phyloP scores from a whole-genome alignment of 2,888 invertebrate genomes.

The Sycophila texana region DNA sequence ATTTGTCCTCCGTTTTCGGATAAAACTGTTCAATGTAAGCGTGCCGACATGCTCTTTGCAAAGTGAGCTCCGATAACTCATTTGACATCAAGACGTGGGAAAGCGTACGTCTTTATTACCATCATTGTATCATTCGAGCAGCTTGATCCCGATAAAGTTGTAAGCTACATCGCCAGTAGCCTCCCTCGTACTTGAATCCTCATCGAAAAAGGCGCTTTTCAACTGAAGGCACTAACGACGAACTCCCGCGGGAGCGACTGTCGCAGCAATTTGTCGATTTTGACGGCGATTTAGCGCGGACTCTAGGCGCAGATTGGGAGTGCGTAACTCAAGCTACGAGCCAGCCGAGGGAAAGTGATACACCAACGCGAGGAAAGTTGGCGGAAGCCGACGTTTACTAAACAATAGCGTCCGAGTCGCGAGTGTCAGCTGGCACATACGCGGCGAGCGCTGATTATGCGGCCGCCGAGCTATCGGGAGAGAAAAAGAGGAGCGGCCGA shows the following conservation, averaged over 20 bases:
- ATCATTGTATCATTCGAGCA: neutral
- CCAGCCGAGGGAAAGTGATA: slow-evolving; percentile 34
- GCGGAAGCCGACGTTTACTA: slow-evolving; percentile 8
- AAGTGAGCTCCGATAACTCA: neutral
- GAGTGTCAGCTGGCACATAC: slow-evolving; percentile 49
- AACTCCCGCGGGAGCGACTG: no score
- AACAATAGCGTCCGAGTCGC: slow-evolving; percentile 34
- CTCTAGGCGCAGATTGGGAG: no score
- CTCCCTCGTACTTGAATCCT: no score
- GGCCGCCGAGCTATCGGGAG: no score
- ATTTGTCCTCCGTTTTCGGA: no score
- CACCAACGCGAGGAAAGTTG: slow-evolving; percentile 35
- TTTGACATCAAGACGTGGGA: neutral
- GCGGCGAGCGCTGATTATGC: slow-evolving; percentile 6
- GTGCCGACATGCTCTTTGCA: neutral
- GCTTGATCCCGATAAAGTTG: neutral
- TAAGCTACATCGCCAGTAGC: neutral
- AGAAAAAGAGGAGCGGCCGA: neutral
- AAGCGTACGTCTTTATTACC: slow-evolving; percentile 7
- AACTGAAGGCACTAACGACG: no score
- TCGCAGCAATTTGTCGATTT: no score
- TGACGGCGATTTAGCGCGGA: no score
- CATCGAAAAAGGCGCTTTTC: no score
- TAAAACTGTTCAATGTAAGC: no score
- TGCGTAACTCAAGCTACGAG: neutral